Evolutionary conservation across 2,888 invertebrate species (phyloP).

Genomic region (Temnothorax rugatulus): DNA sequence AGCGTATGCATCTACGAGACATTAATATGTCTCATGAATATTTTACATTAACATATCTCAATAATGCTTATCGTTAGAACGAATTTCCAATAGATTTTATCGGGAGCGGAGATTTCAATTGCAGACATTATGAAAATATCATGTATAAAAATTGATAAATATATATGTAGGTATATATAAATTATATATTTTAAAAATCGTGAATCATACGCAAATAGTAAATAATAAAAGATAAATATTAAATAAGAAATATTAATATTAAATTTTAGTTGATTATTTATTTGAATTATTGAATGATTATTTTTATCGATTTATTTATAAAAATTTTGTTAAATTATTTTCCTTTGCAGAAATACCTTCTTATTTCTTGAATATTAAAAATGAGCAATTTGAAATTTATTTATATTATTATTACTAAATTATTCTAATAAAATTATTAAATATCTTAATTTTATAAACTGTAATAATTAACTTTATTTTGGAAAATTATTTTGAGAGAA

Average conservation of each 20-base stretch:
- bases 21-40: background rate
- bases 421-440: background rate
- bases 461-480: background rate
- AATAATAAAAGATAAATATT: background rate
- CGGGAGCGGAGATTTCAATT: background rate
- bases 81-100: conserved; percentile 5
- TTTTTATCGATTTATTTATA: background rate
- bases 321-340: background rate
- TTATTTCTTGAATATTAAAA: background rate
- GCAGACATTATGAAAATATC: background rate
- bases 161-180: background rate
- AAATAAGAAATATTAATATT: conserved; percentile 5
- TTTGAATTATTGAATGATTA: background rate
- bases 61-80: background rate
- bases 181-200: background rate
- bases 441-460: background rate
- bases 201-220: background rate
- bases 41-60: background rate
- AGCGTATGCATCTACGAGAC: background rate
- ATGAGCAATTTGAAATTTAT: background rate
- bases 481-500: background rate
- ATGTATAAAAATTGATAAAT: background rate
- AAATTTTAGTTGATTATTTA: background rate
- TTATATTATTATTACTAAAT: background rate
- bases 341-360: background rate